Evolutionary conservation across 2,113 vertebrate genomes (phyloP).

Genomic region (Speoplatyrhinus poulsoni): DNA sequence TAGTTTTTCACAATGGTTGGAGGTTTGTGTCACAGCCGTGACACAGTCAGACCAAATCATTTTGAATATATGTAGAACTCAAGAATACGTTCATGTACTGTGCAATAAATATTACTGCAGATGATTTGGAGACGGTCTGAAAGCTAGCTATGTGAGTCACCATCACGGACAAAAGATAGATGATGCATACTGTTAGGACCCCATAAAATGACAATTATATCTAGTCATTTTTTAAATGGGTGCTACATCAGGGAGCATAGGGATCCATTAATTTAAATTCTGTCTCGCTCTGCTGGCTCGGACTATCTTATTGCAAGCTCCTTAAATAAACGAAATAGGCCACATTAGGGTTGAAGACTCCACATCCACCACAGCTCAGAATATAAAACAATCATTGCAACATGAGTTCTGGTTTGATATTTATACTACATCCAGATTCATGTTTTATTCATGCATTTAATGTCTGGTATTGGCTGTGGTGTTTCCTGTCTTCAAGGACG

Average conservation of each 20-base stretch:
- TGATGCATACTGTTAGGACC: slow-evolving; percentile 33
- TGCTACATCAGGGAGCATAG: slow-evolving; percentile 40
- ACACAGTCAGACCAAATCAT: neutral
- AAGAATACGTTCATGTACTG: too few relatives aligned
- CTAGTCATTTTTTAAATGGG: slow-evolving; percentile 29
- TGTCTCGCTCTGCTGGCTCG: slow-evolving; percentile 34
- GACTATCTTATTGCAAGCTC: slow-evolving; percentile 26
- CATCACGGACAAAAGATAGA: slow-evolving; percentile 23
- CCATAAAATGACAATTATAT: slow-evolving; percentile 64
- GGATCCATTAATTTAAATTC: slow-evolving; percentile 48
- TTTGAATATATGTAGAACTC: slow-evolving; percentile 50
- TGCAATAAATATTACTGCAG: slow-evolving; percentile 18
- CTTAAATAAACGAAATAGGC: slow-evolving; percentile 25
- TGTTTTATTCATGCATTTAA: neutral
- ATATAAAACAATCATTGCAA: neutral
- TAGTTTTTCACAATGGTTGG: too few relatives aligned
- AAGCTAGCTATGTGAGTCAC: slow-evolving; percentile 49
- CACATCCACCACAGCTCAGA: neutral
- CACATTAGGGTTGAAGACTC: slow-evolving; percentile 12
- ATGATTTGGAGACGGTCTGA: slow-evolving; percentile 62
- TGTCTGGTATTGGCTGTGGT: slow-evolving; percentile 1
- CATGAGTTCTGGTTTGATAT: too few relatives aligned
- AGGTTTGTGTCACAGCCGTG: too few relatives aligned
- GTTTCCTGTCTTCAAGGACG: slow-evolving; percentile 79
- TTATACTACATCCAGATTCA: slow-evolving; percentile 2